phyloP scores from a whole-genome alignment of 2,797 vertebrate species.

The Octomys mimax region DNA sequence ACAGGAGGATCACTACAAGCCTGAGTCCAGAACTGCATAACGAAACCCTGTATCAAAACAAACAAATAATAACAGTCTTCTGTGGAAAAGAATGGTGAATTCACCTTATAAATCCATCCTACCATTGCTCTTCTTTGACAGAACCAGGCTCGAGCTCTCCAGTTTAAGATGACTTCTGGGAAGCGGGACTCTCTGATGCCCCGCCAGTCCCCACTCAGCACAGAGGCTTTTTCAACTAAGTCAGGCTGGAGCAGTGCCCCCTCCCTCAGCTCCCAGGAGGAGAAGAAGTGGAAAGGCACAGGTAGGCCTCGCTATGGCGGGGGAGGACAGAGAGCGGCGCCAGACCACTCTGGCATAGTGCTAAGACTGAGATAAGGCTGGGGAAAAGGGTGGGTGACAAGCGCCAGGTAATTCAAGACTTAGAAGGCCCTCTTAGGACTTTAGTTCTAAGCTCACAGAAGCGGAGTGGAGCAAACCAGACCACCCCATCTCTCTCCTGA shows the following conservation, averaged over 20 bases:
- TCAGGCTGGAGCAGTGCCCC: neutral
- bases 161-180: neutral
- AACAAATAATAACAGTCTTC: too few relatives aligned
- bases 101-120: neutral
- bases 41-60: too few relatives aligned
- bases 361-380: neutral
- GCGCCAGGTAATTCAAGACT: neutral
- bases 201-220: accelerated
- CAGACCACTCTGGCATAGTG: neutral
- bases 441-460: neutral
- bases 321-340: neutral
- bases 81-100: too few relatives aligned
- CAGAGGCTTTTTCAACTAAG: neutral
- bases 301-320: neutral
- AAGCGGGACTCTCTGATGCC: neutral
- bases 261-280: too few relatives aligned
- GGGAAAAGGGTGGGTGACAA: neutral
- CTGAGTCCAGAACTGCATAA: too few relatives aligned
- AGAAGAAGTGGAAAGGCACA: neutral
- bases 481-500: neutral
- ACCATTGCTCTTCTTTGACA: neutral
- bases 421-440: neutral
- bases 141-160: neutral
- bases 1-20: too few relatives aligned
- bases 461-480: neutral